These are phyloP conservation scores for Augochlora pura DNA, from an alignment of 1,140 invertebrate genomes.

Conservation along the genomic window DNA sequence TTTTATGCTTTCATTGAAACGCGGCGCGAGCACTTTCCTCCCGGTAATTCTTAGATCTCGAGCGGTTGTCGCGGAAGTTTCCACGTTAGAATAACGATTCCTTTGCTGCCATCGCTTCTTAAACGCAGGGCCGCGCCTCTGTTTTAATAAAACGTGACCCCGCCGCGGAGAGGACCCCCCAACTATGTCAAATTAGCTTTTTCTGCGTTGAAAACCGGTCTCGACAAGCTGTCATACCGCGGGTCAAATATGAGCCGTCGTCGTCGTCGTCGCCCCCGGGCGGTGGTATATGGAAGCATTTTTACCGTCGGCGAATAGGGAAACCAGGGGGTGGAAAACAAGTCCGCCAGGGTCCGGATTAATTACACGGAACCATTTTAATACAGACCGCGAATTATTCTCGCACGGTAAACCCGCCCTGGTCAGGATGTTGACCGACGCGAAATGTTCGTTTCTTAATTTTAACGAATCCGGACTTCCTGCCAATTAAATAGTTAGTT, in stretches of 20 bases:
- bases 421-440: neutral
- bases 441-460: neutral
- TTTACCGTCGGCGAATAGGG: neutral
- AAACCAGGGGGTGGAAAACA: slow-evolving; percentile 14
- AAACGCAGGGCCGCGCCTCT: neutral
- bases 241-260: slow-evolving; percentile 39
- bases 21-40: no score
- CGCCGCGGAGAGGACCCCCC: neutral
- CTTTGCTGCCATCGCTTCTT: neutral
- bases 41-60: neutral
- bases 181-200: slow-evolving; percentile 48
- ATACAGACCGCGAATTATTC: slow-evolving; percentile 38
- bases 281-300: slow-evolving; percentile 21
- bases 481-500: neutral
- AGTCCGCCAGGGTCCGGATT: slow-evolving; percentile 25
- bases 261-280: neutral
- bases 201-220: slow-evolving; percentile 41
- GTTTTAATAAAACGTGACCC: slow-evolving; percentile 34
- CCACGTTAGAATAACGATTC: neutral
- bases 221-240: slow-evolving; percentile 39
- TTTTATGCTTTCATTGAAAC: no score
- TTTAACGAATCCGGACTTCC: neutral
- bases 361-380: slow-evolving; percentile 41
- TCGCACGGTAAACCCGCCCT: neutral
- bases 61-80: neutral